A percentile compares a stretch with the other conserved stretches of the same genome.
Conservation (phyloP, 2,888 invertebrate species). For the Panopea generosa region DNA sequence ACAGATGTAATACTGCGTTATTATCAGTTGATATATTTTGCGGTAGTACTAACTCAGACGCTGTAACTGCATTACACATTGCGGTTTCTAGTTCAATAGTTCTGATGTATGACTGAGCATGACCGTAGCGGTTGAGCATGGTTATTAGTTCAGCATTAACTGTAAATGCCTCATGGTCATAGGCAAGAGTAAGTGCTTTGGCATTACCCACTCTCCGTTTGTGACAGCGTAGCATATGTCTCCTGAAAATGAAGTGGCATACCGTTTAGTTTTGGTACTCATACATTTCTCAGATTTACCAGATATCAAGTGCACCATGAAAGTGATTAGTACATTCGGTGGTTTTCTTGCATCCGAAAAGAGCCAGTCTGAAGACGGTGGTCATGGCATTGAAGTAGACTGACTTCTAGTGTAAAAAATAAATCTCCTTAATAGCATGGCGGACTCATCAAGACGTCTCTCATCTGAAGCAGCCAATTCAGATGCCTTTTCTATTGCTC, state of each 20-base stretch:
- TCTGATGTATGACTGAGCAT: constrained; percentile 36
- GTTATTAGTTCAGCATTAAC: constrained; percentile 57
- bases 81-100: constrained; percentile 53
- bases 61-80: constrained; percentile 33
- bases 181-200: constrained; percentile 40
- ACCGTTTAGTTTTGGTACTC: constrained; percentile 10
- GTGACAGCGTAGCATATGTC: constrained; percentile 46
- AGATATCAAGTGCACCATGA: background rate
- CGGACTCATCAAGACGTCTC: constrained; percentile 31
- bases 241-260: constrained; percentile 23
- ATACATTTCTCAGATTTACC: constrained; percentile 1
- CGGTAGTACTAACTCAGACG: constrained; percentile 26
- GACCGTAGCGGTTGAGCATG: constrained; percentile 46
- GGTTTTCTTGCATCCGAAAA: background rate
- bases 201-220: constrained; percentile 50
- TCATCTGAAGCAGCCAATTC: constrained; percentile 48
- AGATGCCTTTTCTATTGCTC: constrained; percentile 51
- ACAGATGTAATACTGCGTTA: constrained; percentile 44
- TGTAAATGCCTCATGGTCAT: constrained; percentile 55
- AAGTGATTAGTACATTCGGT: background rate
- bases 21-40: constrained; percentile 26
- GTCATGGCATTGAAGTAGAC: constrained; percentile 20
- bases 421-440: constrained; percentile 35
- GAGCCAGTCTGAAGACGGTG: constrained; percentile 9
- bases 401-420: constrained; percentile 8